Base-by-base conservation (phyloP, 1,140 invertebrate species). In the Hypothenemus hampei region DNA sequence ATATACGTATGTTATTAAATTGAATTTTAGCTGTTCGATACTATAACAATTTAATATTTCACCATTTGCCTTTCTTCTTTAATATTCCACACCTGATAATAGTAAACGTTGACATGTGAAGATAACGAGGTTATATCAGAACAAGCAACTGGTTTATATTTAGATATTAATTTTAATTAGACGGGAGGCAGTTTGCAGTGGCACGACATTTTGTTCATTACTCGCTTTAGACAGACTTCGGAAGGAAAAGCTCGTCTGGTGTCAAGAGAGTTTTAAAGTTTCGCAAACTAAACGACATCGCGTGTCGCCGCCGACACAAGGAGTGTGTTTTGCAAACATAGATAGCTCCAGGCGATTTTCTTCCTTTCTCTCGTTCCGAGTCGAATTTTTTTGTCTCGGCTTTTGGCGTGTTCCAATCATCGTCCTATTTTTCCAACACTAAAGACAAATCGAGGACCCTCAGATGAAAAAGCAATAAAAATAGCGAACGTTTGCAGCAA, bases 281-380 rank as follows among this genome's bases (percentile, higher is more conserved):
- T 53, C 50, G 10, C 36, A 44, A 45, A 53, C 36, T 50, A 50
- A 50, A 50, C 48, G 50, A 45, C 50, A 53, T 44, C 39, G 40
- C 50, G 50, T 45, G 50, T 53, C 20, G 33, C 29, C 40, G 50
- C 40, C 50, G 50, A 40, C 50, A 37, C 50, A 35, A 53, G 35
- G 24, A 53, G 50, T 53, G 50, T 53, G 50, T 53, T 53, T 53
- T 53, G 43, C 50, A 53, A 60, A 60, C 40, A 60, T 57, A 29
- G 35, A 24, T 22, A 33, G 39, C 46, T 40, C 21, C 39, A 21
- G 43, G 45, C 46, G 49, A 55, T 55, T 57, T 58, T 45, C 49
- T 22, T 41, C 37, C 18, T 18, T 40, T 53, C 37, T n/a, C 36
- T 19, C 45, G 50, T 53, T 35, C 23, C 11, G 50, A 36, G 29